Evolutionary conservation across 92 coral and sea anemone genomes (phyloP).

Genomic region (Parazoanthus darwini): DNA sequence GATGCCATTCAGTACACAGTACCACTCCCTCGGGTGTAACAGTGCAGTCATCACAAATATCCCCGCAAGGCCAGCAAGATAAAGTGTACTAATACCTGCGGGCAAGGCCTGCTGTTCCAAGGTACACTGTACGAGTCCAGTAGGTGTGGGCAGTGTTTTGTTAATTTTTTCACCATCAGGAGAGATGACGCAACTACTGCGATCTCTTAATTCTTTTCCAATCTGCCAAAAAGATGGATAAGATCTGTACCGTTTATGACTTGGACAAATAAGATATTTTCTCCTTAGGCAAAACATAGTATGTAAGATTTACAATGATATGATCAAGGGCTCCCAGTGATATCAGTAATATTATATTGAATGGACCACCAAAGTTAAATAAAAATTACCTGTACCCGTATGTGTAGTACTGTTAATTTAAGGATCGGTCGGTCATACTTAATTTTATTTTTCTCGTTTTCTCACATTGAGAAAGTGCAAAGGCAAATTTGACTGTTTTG

Average conservation of each 20-base stretch:
- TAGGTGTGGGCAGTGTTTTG: background rate
- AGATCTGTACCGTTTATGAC: background rate
- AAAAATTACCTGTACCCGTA: no score
- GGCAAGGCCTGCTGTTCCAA: conserved; percentile 45
- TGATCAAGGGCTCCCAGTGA: no score
- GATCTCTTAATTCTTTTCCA: conserved; percentile 36
- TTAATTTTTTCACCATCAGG: background rate
- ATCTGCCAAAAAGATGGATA: background rate
- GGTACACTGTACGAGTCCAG: background rate
- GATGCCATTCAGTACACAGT: conserved; percentile 75
- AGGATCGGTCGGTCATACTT: no score
- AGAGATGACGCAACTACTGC: background rate
- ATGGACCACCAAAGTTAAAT: no score
- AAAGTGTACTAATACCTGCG: conserved; percentile 72
- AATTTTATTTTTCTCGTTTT: no score
- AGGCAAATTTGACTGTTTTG: no score
- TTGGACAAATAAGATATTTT: background rate
- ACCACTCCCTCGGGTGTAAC: conserved; percentile 80
- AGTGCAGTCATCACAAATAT: conserved; percentile 73
- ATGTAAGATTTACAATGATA: no score
- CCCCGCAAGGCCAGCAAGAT: conserved; percentile 69
- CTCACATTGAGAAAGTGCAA: no score
- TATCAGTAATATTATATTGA: no score
- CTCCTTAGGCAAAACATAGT: background rate
- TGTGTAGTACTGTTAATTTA: no score